Base-by-base conservation (phyloP, 2,113 vertebrate genomes). In the Dryoscopus gambensis region DNA sequence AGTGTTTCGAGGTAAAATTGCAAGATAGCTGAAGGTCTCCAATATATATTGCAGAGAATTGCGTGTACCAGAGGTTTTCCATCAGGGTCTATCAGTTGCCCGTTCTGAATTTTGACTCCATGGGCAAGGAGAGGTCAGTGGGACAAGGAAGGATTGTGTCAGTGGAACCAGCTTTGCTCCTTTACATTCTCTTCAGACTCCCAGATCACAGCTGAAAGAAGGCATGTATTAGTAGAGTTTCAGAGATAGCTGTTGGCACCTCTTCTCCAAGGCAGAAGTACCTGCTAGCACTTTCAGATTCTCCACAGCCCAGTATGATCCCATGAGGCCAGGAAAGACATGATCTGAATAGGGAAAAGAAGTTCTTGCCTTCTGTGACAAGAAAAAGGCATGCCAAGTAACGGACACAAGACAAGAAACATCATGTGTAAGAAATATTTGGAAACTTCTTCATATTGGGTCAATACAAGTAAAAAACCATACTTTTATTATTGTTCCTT, bases 21-120 rank as follows among this genome's bases (percentile, higher is more conserved):
- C 3, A 7, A 10, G 21, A 50, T 9, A 70, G 47, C 11, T 71
- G 39, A 44, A 50, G 28, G 16, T 91, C 10, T 87, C 15, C 4
- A 6, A 19, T 35, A 37, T 13, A 5, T 20, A 49, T 13, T 0
- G 0, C 10, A 47, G 22, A 77, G 6, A 44, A 84, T 1, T 40
- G 12, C 4, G 7, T 13, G 15, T 25, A 24, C 6, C 31, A 39
- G 7, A 49, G 37, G 24, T 78, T 81, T 35, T 75, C 22, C 31
- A 25, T 37, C 20, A 33, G 16, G 11, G 13, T 55, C 35, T 46
- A 21, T 53, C 46, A n/a, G 28, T 23, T 6, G 1, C 12, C 25
- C 0, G 0, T 39, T 79, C 30, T 79, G 31, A 80, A 77, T 85
- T 83, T 73, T 85, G 20, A n/a, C 40, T 53, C 17, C 46, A 0